Evolutionary conservation across 92 coral and sea anemone genomes (phyloP).

Genomic region (Hydrozoanthus gracilis): DNA sequence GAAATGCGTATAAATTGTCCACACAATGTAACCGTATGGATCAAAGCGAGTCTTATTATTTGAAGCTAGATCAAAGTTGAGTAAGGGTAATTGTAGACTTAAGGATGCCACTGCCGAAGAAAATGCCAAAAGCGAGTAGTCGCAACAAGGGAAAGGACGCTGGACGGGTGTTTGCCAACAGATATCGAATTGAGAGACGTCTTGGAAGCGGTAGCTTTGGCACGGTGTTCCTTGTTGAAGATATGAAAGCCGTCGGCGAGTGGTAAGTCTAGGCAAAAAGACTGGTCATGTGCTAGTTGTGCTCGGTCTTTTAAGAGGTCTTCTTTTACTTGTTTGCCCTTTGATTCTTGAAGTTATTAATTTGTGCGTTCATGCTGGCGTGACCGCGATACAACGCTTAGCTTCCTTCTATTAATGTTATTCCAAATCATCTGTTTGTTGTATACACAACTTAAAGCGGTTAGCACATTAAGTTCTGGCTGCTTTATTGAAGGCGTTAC

Average conservation of each 20-base stretch:
- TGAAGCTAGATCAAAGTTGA: slow-evolving; percentile 6
- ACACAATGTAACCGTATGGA: neutral
- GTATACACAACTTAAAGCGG: no score
- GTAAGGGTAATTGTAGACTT: neutral
- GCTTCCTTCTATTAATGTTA: no score
- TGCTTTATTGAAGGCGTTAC: no score
- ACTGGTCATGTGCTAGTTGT: neutral
- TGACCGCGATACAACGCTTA: no score
- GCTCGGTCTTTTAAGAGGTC: no score
- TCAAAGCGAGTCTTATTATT: neutral
- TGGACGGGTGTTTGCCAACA: slow-evolving; percentile 88
- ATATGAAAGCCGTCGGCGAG: slow-evolving; percentile 71
- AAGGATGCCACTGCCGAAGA: slow-evolving; percentile 92
- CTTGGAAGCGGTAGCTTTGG: slow-evolving; percentile 97
- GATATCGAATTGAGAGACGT: slow-evolving; percentile 79
- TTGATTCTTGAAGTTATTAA: no score
- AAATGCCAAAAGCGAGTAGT: slow-evolving; percentile 80
- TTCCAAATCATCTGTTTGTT: no score
- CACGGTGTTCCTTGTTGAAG: slow-evolving; percentile 91
- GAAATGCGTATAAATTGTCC: no score
- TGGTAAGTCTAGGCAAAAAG: slow-evolving; percentile 48
- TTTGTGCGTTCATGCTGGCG: no score
- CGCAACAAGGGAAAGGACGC: slow-evolving; percentile 70
- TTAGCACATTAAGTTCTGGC: no score
- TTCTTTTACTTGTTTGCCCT: no score